Base-by-base conservation (phyloP, 2,113 vertebrate species). In the Datnioides undecimradiatus region DNA sequence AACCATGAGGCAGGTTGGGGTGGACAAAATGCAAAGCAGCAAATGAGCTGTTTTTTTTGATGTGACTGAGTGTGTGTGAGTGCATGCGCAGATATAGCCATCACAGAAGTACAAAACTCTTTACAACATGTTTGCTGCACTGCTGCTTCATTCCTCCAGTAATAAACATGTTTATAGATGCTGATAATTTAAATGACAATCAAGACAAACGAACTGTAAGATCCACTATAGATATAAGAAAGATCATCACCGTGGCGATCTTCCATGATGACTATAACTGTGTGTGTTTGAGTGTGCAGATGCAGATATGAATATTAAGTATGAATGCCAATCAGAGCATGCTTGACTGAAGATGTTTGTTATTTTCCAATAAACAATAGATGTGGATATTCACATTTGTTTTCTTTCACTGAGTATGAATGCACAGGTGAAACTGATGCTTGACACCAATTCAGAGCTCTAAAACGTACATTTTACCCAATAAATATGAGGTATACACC, bases 301-400 rank as follows among this genome's bases (percentile, higher is more conserved):
- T 77, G 29, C 33, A 60, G 29, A 57, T 66, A 43, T 81, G 57
- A 55, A 59, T 55, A 27, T 31, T 31, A 64, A 36, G 69, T 63
- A 65, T 73, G 62, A 73, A 62, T 74, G 79, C 27, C 33, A 74
- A 66, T 72, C 36, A 46, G 38, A 84, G 84, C 84, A 86, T 85
- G 88, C 38, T 60, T 84, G 70, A 80, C 41, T 66, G 33, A 73
- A 73, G 60, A 83, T 64, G 70, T 76, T 52, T 85, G 75, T 85
- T 79, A 73, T 85, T 90, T 91, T 91, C 57, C 60, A 88, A 87
- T 87, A 83, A 91, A 90, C n/a, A 73, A 25, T 51, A 68, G 67
- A 66, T 69, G 64, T 87, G 85, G 52, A 75, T 38, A 65, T 19
- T 72, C 60, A 73, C 7, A 40, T 12, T 64, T 23, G 76, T 40